Percentiles rank a stretch among this genome's conserved stretches.
These are phyloP conservation scores for Boulengeromyrus knoepffleri DNA, from an alignment of 2,113 vertebrate genomes.

Conservation along the genomic window DNA sequence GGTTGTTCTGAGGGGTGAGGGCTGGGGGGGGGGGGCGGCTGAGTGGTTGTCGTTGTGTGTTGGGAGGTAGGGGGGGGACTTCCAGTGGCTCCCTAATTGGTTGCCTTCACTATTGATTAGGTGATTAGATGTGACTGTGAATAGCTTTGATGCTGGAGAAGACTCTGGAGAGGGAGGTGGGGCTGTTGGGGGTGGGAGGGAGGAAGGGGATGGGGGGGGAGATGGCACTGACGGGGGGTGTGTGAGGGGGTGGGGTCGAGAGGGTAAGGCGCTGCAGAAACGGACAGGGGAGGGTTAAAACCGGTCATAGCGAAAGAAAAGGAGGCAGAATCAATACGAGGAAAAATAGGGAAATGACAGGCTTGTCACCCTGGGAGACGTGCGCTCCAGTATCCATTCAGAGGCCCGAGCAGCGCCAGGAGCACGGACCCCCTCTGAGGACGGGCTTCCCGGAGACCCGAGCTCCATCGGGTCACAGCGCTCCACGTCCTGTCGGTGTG, in stretches of 20 bases:
- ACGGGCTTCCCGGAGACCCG: constrained; percentile 32
- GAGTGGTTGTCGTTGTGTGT: background rate
- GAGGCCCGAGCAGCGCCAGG: constrained; percentile 55
- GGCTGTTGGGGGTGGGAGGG: background rate
- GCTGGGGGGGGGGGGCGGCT: background rate
- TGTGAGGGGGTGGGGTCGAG: background rate
- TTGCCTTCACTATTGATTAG: constrained; percentile 47
- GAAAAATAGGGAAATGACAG: constrained; percentile 70
- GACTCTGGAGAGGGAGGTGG: constrained; percentile 24
- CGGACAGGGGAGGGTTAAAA: constrained; percentile 49
- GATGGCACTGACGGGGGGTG: background rate
- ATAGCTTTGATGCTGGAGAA: constrained; percentile 35
- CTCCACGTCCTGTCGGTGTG: background rate
- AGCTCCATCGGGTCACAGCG: background rate
- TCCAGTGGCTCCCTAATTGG: constrained; percentile 37
- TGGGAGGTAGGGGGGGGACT: background rate
- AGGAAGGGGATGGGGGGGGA: background rate
- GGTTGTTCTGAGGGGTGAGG: background rate
- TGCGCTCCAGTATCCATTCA: constrained; percentile 72
- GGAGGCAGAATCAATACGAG: constrained; percentile 65
- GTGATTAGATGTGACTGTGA: constrained; percentile 39
- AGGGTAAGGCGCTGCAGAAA: constrained; percentile 29
- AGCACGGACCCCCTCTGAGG: constrained; percentile 37
- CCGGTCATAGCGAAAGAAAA: constrained; percentile 59
- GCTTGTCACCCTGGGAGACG: constrained; percentile 66